Evolutionary conservation across 1,140 invertebrate genomes (phyloP).

Genomic region (Drosophila pseudoananassae): DNA sequence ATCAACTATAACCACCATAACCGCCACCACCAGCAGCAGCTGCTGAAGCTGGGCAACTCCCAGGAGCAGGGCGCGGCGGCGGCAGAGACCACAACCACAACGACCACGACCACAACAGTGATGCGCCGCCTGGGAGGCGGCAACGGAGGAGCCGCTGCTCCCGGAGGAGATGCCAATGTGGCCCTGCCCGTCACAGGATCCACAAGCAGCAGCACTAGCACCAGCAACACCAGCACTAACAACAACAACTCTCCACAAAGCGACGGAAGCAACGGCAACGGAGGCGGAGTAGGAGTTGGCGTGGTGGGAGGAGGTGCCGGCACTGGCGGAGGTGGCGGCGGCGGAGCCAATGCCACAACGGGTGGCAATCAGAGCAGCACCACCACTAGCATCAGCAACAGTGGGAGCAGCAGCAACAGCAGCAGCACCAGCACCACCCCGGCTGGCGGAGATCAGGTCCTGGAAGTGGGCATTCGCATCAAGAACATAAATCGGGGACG

Average conservation of each 20-base stretch:
- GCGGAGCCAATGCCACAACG: neutral
- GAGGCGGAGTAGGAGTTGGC: neutral
- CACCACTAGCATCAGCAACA: constrained; percentile 2
- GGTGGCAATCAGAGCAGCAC: neutral
- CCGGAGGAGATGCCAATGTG: constrained; percentile 23
- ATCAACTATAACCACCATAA: constrained; percentile 75
- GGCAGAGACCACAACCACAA: constrained; percentile 69
- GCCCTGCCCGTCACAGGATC: constrained; percentile 5
- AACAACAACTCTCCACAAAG: constrained; percentile 76
- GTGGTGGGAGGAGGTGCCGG: constrained; percentile 5
- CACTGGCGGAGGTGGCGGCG: neutral
- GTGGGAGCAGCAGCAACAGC: constrained; percentile 33
- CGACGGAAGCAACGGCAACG: constrained; percentile 70
- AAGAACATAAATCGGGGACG: constrained; percentile 77
- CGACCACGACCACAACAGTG: constrained; percentile 68
- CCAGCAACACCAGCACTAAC: constrained; percentile 51
- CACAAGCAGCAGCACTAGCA: constrained; percentile 19
- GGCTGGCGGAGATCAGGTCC: constrained; percentile 63
- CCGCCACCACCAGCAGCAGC: constrained; percentile 70
- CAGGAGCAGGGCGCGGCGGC: constrained; percentile 34
- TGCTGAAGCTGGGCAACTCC: constrained; percentile 52
- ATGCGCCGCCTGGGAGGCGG: constrained; percentile 52
- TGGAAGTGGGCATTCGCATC: constrained; percentile 81
- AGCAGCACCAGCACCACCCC: constrained; percentile 19
- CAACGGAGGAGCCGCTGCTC: constrained; percentile 1